Evolutionary conservation across 2,797 vertebrate species (phyloP).

Genomic region (Anguilla marmorata): DNA sequence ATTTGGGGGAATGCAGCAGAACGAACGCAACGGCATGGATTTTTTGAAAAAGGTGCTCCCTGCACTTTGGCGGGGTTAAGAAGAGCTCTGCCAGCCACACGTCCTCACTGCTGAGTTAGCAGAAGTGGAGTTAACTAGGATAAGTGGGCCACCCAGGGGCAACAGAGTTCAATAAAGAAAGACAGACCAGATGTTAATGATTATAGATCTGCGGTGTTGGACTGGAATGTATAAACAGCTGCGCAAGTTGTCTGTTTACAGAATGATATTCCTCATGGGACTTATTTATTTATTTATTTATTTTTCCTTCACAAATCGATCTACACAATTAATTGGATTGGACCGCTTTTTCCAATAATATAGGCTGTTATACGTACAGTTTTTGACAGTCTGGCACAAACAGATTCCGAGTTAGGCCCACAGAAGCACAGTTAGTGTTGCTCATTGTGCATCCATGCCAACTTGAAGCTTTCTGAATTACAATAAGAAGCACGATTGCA

Average conservation of each 20-base stretch:
- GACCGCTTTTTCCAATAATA: conserved; percentile 17
- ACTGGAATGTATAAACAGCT: conserved; percentile 66
- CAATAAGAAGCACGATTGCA: background rate
- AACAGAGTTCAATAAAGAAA: conserved; percentile 76
- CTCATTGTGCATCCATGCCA: background rate
- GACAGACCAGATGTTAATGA: conserved; percentile 79
- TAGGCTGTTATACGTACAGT: conserved; percentile 11
- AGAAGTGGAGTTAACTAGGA: conserved; percentile 75
- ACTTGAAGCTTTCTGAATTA: background rate
- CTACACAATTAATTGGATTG: conserved; percentile 8
- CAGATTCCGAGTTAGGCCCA: background rate
- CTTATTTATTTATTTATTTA: background rate
- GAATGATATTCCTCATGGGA: background rate
- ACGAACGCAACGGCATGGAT: background rate
- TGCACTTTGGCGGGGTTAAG: conserved; percentile 10
- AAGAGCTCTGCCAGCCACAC: conserved; percentile 50
- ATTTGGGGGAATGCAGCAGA: background rate
- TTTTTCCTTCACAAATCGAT: conserved; percentile 28
- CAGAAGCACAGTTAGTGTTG: background rate
- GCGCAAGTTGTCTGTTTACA: conserved; percentile 47
- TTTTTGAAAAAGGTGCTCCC: background rate
- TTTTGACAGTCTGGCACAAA: background rate
- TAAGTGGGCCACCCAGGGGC: conserved; percentile 74
- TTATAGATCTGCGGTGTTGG: conserved; percentile 75
- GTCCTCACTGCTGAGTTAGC: conserved; percentile 71